Evolutionary conservation across 2,113 vertebrate genomes (phyloP), one percentile per base, ranked within the genome.

Genomic region (Semnornis frantzii): DNA sequence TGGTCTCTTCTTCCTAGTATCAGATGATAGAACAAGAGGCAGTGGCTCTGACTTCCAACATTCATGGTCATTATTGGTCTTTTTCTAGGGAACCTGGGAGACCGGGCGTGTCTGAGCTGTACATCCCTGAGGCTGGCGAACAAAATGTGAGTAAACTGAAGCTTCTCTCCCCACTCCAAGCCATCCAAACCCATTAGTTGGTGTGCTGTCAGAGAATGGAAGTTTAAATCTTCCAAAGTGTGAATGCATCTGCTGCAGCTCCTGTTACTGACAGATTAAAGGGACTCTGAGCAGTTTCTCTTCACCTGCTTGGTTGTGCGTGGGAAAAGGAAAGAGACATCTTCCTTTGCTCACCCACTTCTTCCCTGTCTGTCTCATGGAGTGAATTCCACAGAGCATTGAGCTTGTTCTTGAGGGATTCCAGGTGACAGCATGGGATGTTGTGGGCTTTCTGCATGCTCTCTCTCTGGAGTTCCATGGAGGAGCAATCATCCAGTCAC

Each of bases 71-170:
- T 58, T 57, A 30, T 74, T 46, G 75, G 33, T 91, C 42, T 68
- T 85, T 74, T 95, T 52, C 4, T 68, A 99, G 99, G 98, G 90
- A 97, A 97, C 89, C 84, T 97, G 80, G 95, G 98, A 69, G 98
- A 98, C 69, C 94, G 94, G 13, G 76, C 96, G 8, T 98, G 98
- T 97, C 97, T 98, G 79, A 97, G 95, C 64, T 99, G 98, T 92
- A 94, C 98, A 60, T 97, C 98, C 10, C 68, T 98, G 91, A 96
- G 98, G 92, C 84, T 98, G 82, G 91, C 96, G 85, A 98, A 95
- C 94, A 97, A 91, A 66, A 96, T 96, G 99, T 99, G 98, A 98
- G 98, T 85, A 97, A 82, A 78, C 18, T 55, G 1, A 16, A 76
- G 62, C 6, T 42, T 55, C 72, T 84, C 59, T 8, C 33, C 73